Base-by-base conservation (phyloP, 2,113 vertebrate genomes). In the Tringa solitaria region DNA sequence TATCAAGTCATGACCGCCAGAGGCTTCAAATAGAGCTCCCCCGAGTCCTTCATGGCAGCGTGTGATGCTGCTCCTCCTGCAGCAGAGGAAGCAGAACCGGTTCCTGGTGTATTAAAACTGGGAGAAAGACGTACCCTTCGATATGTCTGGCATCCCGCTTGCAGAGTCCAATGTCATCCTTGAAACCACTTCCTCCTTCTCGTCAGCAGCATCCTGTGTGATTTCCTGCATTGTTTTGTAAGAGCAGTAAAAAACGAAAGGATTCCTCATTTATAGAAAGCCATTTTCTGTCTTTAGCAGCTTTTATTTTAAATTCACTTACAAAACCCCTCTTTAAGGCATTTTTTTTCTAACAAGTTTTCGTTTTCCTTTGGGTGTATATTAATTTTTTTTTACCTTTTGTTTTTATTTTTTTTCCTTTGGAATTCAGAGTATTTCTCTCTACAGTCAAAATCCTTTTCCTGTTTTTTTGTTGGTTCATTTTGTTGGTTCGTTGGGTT, bases 121-220 rank as follows among this genome's bases (percentile, higher is more conserved):
- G 28, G 3, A 26, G 20, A 4, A 32, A 6, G 30, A 14, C 12
- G 5, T 1, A 0, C 1, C 0, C 37, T 8, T 8, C 3, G 51
- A 1, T 27, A 4, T 1, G 41, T 0, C 92, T 68, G 79, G 69
- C 87, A 96, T 87, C 80, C 80, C 92, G 15, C 46, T 30, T 0
- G 37, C 86, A 69, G 67, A 22, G 17, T 59, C 53, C 95, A 24
- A 1, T 48, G 69, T 24, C 93, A 91, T 90, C 95, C 95, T 64
- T 43, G 22, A 78, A 93, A 68, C 91, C 92, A 57, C 92, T 97
- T 97, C 95, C 95, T 80, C 35, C 80, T 93, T 3, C 63, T 73
- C 22, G 0, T 9, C 91, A 35, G 89, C 77, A 78, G 73, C 95
- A 57, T 95, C 95, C 95, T 91, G 93, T 56, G 82, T 17, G 46